These are phyloP conservation scores for Syrphus vitripennis DNA, from an alignment of 2,888 invertebrate genomes.

Conservation along the genomic window DNA sequence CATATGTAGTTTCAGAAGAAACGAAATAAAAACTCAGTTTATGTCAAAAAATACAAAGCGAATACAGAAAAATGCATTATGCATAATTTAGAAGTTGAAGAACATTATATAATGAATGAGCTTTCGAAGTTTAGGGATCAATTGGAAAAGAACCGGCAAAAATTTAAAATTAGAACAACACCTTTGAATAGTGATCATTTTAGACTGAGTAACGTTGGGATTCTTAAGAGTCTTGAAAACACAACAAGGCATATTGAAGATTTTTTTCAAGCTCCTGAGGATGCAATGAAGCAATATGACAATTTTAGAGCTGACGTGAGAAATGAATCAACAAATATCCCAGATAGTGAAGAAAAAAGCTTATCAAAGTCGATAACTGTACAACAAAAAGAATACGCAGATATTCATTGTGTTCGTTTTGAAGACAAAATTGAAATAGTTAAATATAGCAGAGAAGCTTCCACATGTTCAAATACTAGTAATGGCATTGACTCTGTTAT, in stretches of 20 bases:
- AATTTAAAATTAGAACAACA: constrained; percentile 60
- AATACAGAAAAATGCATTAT: constrained; percentile 76
- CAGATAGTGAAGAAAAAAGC: neutral
- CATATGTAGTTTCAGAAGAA: constrained; percentile 76
- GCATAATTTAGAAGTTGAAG: constrained; percentile 79
- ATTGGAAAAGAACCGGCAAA: constrained; percentile 74
- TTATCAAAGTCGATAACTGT: neutral
- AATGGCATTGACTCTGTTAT: constrained; percentile 79
- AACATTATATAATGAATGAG: constrained; percentile 78
- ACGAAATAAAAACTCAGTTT: constrained; percentile 62
- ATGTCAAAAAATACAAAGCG: constrained; percentile 64
- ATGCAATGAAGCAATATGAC: constrained; percentile 74
- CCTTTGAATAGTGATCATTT: constrained; percentile 68
- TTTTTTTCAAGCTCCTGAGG: constrained; percentile 77
- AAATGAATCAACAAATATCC: neutral
- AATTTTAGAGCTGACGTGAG: constrained; percentile 60
- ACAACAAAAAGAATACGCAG: neutral
- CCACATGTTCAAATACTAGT: constrained; percentile 78
- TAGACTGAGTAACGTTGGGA: constrained; percentile 74
- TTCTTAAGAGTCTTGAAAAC: constrained; percentile 76
- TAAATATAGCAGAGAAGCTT: constrained; percentile 74
- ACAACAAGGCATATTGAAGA: constrained; percentile 76
- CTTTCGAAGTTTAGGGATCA: constrained; percentile 79
- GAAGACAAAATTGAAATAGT: constrained; percentile 74
- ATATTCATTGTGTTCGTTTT: constrained; percentile 74